Percentiles rank a stretch among this genome's conserved stretches.
These are phyloP conservation scores for Cyclopterus lumpus DNA, from an alignment of 2,797 vertebrate species.

Conservation along the genomic window DNA sequence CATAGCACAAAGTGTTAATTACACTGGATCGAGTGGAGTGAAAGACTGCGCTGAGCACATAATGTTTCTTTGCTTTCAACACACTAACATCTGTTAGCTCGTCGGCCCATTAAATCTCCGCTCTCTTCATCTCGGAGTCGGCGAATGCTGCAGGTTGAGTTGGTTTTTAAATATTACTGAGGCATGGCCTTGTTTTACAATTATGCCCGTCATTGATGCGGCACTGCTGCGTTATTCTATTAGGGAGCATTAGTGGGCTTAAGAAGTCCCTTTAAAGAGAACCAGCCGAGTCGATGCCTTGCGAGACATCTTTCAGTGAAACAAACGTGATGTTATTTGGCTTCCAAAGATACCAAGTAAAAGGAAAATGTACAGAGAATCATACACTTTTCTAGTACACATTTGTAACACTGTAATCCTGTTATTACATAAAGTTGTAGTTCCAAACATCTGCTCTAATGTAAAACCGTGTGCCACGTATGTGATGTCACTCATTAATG, in stretches of 20 bases:
- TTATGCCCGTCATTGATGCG: constrained; percentile 10
- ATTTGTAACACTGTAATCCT: neutral
- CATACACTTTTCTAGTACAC: neutral
- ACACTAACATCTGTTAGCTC: neutral
- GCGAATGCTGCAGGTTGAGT: constrained; percentile 10
- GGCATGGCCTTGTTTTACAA: constrained; percentile 6
- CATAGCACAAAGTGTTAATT: neutral
- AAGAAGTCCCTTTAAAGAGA: constrained; percentile 4
- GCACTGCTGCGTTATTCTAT: neutral
- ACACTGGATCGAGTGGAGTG: neutral
- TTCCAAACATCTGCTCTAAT: neutral
- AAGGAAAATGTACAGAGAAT: neutral
- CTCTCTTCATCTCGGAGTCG: neutral
- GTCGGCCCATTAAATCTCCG: constrained; percentile 10
- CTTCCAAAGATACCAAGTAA: neutral
- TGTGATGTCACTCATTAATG: neutral
- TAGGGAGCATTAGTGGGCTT: neutral
- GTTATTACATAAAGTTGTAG: neutral
- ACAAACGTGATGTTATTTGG: constrained; percentile 3
- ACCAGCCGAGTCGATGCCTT: neutral
- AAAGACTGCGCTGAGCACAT: neutral
- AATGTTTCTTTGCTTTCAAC: constrained; percentile 5
- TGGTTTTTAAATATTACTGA: constrained; percentile 26
- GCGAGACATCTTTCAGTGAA: neutral
- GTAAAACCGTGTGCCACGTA: neutral